phyloP scores from a whole-genome alignment of 2,113 vertebrate genomes.

The Indicator indicator region DNA sequence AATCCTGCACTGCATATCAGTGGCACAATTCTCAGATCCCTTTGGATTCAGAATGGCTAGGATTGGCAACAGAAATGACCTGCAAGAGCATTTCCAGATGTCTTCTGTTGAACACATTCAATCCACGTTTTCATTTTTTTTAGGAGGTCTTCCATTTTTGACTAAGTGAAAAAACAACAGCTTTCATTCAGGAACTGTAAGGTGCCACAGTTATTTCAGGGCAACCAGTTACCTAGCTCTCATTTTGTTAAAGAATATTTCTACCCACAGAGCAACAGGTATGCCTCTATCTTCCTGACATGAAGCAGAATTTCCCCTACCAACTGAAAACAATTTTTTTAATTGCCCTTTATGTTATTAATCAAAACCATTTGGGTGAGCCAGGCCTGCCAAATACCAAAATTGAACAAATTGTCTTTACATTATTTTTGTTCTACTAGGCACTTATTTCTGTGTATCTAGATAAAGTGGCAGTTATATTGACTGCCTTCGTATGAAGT shows the following conservation, averaged over 20 bases:
- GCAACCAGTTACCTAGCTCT: not conserved
- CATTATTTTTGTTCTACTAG: not conserved
- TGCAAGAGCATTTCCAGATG: not conserved
- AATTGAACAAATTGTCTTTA: not conserved
- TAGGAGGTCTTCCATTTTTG: not conserved
- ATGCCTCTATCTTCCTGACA: not conserved
- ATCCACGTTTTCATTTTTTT: not conserved
- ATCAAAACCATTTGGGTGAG: not conserved
- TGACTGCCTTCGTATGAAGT: not conserved
- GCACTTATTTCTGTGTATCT: not conserved
- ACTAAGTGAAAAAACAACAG: not conserved
- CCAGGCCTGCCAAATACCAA: not conserved
- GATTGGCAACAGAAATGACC: not conserved
- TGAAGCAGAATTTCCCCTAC: not conserved
- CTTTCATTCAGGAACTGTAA: not conserved
- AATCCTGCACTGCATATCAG: not conserved
- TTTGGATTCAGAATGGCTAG: not conserved
- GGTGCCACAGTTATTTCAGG: not conserved
- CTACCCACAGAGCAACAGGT: not conserved
- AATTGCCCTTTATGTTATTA: not conserved
- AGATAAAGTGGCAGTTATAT: not conserved
- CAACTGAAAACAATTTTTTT: too few relatives aligned
- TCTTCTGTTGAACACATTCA: not conserved
- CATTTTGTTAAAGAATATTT: not conserved
- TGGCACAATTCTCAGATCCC: not conserved